Evolutionary conservation across 2,113 vertebrate species (phyloP).

Genomic region (Sminthopsis crassicaudata): DNA sequence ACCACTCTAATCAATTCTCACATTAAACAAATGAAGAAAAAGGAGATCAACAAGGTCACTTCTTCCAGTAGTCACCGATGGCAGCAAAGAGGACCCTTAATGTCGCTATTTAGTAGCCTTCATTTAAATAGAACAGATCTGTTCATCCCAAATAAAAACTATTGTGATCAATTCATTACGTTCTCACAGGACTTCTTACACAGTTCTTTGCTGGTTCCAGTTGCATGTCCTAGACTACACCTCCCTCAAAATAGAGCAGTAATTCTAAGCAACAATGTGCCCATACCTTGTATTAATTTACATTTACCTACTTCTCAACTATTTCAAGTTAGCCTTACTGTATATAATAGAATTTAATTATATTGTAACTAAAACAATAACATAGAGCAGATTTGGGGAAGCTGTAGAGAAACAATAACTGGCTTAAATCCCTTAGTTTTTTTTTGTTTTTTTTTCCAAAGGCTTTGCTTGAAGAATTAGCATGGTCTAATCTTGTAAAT

Average conservation of each 20-base stretch:
- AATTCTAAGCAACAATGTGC: conserved; percentile 11
- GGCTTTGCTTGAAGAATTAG: not conserved
- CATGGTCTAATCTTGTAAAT: conserved; percentile 31
- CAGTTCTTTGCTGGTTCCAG: conserved; percentile 20
- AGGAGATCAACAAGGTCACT: no score
- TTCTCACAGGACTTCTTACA: conserved; percentile 15
- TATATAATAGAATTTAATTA: conserved; percentile 35
- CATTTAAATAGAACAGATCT: conserved; percentile 35
- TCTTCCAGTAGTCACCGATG: no score
- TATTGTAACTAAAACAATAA: not conserved
- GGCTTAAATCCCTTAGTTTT: conserved; percentile 3
- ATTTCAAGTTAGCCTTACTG: conserved; percentile 1
- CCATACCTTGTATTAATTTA: conserved; percentile 22
- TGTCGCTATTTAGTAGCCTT: not conserved
- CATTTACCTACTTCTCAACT: conserved; percentile 12
- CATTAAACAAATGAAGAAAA: no score
- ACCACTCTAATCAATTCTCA: no score
- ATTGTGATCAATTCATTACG: conserved; percentile 42
- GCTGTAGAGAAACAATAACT: conserved; percentile 29
- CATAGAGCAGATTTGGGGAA: conserved; percentile 5
- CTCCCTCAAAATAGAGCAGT: not conserved
- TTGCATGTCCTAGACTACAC: conserved; percentile 1
- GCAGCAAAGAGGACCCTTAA: no score
- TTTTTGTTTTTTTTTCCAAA: no score
- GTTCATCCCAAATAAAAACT: conserved; percentile 44